These are phyloP conservation scores for Agrochola lychnidis DNA, from an alignment of 2,888 invertebrate species.

Conservation along the genomic window DNA sequence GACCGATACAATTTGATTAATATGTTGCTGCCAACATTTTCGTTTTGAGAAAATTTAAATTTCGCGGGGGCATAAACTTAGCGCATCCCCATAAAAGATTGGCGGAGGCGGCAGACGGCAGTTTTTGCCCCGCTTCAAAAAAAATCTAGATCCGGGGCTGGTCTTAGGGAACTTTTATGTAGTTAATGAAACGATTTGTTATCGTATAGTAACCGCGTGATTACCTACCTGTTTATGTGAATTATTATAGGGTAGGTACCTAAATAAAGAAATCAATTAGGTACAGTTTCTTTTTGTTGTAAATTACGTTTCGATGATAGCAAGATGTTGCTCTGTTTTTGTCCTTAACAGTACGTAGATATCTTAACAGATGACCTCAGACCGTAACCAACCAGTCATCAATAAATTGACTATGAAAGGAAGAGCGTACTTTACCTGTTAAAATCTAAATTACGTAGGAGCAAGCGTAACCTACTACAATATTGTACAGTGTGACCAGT, in stretches of 20 bases:
- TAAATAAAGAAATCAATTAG: background rate
- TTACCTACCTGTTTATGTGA: no score
- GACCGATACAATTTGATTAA: no score
- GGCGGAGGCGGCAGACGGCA: no score
- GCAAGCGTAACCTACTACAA: background rate
- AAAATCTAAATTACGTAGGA: conserved; percentile 17
- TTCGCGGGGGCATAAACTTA: no score
- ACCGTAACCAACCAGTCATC: conserved; percentile 14
- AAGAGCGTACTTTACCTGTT: conserved; percentile 39
- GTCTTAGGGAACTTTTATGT: background rate
- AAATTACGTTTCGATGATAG: background rate
- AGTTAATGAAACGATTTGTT: background rate
- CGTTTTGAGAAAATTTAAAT: no score
- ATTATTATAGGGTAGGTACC: background rate
- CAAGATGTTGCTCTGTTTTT: background rate
- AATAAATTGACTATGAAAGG: conserved; percentile 43
- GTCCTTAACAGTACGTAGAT: conserved; percentile 1
- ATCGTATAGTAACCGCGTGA: background rate
- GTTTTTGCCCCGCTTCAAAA: no score
- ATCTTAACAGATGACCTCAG: conserved; percentile 7
- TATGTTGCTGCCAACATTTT: no score
- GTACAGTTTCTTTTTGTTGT: background rate
- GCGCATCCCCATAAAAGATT: no score
- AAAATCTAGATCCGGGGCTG: no score
- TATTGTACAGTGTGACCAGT: conserved; percentile 7